Base-by-base conservation (phyloP, 2,797 vertebrate genomes). In the Pangasius krempfi region DNA sequence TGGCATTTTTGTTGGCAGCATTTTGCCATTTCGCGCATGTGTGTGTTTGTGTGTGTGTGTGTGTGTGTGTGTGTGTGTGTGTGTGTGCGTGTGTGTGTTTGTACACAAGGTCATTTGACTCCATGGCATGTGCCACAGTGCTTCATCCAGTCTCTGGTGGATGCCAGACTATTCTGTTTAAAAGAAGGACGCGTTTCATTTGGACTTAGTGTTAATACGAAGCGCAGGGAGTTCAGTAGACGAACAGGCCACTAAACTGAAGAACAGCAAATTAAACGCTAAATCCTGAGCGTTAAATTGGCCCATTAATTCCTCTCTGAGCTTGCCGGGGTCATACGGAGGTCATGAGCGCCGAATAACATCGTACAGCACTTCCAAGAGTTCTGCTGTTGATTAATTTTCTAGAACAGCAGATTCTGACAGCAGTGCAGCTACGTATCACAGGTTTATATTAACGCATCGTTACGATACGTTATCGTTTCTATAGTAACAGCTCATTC, bases 201-300 rank as follows among this genome's bases (percentile, higher is more conserved):
- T 52, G 68, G 80, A 88, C 81, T 40, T 18, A 20, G 80, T 30
- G 64, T 83, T 88, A 72, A 73, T 58, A 14, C 20, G 54, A 22
- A 60, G 78, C 54, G 30, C 54, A 7, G 33, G 37, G 68, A 58
- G 80, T 62, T 60, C 30, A 37, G 25, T 14, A 82, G 68, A 25
- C 40, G 40, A 62, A 62, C 72, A 62, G 66, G 60, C 60, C 60
- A 73, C 79, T 33, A 47, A 81, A 88, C 27, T 47, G 66, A 81
- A 73, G 66, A 62, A 60, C 37, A 58, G 66, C 54, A 40, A 88
- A 84, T 84, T 75, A 75, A 88, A 84, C 40, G 54, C 44, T 88
- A 70, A 88, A 87, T 20, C 62, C 64, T 18, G 64, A 30, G 40
- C 18, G 22, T 75, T 75, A 73, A 83, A 82, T 88, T 47, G 58